Evolutionary conservation across 2,888 invertebrate species (phyloP).

Genomic region (Trissonchulus latispiculum): DNA sequence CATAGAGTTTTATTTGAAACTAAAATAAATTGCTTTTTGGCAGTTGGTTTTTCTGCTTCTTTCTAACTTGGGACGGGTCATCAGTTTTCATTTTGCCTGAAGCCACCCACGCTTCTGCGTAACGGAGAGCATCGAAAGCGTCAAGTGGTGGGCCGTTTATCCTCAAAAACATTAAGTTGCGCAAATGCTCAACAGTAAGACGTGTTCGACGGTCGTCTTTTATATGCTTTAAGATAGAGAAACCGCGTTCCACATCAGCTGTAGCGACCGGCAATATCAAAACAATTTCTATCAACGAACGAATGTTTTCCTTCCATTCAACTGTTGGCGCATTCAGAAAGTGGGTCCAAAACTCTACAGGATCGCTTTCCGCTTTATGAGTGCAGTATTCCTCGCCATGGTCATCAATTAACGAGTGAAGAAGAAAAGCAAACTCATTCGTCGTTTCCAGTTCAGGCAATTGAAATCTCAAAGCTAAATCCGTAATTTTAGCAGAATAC

Average conservation of each 20-base stretch:
- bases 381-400: background rate
- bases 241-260: constrained; percentile 5
- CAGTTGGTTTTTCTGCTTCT: too few species aligned
- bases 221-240: background rate
- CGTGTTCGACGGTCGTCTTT: background rate
- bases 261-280: background rate
- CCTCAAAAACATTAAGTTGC: constrained; percentile 5
- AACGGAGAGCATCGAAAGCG: too few species aligned
- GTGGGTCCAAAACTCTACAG: constrained; percentile 11
- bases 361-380: background rate
- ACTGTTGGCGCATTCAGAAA: background rate
- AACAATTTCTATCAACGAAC: background rate
- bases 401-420: constrained; percentile 4
- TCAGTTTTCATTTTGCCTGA: too few species aligned
- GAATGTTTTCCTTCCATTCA: background rate
- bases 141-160: too few species aligned
- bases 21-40: too few species aligned
- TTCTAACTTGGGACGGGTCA: too few species aligned
- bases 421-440: background rate
- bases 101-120: too few species aligned
- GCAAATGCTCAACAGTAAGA: background rate
- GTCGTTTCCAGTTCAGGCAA: background rate
- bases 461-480: background rate
- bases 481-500: background rate
- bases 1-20: too few species aligned